Conservation (phyloP, 2,797 vertebrate species). For the Rhinogobio ventralis region DNA sequence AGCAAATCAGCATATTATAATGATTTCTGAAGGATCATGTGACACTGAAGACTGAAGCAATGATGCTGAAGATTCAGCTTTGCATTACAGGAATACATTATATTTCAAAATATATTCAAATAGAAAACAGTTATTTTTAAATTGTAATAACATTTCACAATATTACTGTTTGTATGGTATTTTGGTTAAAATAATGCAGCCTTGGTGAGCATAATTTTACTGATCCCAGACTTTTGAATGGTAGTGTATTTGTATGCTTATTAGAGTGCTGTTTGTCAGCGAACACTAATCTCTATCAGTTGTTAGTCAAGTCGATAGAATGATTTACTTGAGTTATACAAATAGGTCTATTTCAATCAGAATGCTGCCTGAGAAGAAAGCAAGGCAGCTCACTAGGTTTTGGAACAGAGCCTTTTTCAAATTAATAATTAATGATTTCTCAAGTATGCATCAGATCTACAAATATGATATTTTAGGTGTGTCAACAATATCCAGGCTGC, state of each 20-base stretch:
- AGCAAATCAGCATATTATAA: neutral
- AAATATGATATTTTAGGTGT: constrained; percentile 22
- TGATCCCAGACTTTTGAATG: neutral
- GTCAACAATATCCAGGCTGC: neutral
- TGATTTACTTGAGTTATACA: neutral
- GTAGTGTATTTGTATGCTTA: neutral
- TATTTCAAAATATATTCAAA: neutral
- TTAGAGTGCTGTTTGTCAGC: neutral
- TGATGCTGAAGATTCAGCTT: neutral
- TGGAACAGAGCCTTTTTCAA: neutral
- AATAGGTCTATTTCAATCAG: neutral
- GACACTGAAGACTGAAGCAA: neutral
- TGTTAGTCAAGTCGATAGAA: neutral
- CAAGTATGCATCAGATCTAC: neutral
- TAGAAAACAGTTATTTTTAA: neutral
- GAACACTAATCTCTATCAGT: neutral
- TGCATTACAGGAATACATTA: neutral
- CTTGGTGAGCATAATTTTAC: neutral
- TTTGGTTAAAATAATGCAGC: neutral
- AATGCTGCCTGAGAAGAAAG: neutral
- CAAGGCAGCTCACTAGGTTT: neutral
- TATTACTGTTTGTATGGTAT: neutral
- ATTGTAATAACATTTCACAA: neutral
- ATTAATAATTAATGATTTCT: neutral
- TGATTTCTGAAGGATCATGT: neutral